phyloP scores from a whole-genome alignment of 2,113 vertebrate species.

The Prionailurus bengalensis region DNA sequence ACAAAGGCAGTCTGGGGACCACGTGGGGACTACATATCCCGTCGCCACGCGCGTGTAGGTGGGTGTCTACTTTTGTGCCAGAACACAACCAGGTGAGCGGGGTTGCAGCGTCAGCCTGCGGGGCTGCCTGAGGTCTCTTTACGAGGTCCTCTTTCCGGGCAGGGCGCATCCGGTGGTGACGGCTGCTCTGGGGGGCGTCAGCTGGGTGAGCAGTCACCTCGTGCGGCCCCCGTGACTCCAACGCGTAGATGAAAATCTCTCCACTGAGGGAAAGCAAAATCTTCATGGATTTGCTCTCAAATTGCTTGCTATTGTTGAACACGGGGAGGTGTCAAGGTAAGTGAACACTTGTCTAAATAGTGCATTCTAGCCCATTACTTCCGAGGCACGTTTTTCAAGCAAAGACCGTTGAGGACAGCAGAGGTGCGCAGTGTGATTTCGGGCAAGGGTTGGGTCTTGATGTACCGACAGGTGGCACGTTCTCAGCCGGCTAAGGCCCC shows the following conservation, averaged over 20 bases:
- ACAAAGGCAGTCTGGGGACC: accelerated
- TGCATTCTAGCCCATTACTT: not conserved
- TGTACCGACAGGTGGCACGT: accelerated
- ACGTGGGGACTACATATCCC: accelerated
- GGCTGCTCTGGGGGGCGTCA: not conserved
- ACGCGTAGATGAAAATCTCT: not conserved
- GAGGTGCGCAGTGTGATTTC: not conserved
- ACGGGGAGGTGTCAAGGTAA: accelerated
- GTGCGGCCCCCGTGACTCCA: accelerated
- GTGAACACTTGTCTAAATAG: not conserved
- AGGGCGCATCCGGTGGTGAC: accelerated
- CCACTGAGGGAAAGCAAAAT: accelerated
- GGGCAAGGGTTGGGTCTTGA: accelerated
- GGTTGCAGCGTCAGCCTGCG: accelerated
- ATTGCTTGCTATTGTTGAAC: accelerated
- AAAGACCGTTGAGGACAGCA: not conserved
- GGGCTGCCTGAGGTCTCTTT: accelerated
- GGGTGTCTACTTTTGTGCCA: accelerated
- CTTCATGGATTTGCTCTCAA: not conserved
- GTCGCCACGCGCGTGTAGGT: accelerated
- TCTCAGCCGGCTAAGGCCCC: not conserved
- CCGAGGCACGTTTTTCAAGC: too few species aligned
- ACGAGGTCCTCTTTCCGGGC: not conserved
- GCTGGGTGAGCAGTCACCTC: accelerated
- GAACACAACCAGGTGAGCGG: not conserved